Evolutionary conservation across 2,113 vertebrate genomes (phyloP), one percentile per base, ranked within the genome.

Genomic region (Sturnus vulgaris): DNA sequence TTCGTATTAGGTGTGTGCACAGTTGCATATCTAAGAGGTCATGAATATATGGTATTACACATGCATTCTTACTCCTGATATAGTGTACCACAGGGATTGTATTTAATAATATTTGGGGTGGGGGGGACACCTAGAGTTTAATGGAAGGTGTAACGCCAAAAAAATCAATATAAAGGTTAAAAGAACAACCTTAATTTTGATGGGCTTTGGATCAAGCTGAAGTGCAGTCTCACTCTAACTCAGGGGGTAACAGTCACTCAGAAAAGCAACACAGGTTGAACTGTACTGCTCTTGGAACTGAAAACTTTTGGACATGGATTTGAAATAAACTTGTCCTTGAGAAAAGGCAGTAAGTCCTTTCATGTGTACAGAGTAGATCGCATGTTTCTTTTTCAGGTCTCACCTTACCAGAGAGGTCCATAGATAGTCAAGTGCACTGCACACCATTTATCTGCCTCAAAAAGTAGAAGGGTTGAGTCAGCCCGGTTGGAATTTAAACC

Each of bases 401-500:
- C 40, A 69, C 73, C 59, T 93, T 91, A 82, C 82, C 86, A 77
- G 86, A 94, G 75, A 75, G 79, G 82, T 61, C 81, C 88, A 71
- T 6, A 84, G 71, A 50, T 15, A 95, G 88, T 86, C 77, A 91
- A 66, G 59, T 19, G 2, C 50, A 86, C 75, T 87, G 60, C 83
- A 86, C 86, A 77, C 79, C 52, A 89, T 91, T 95, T 93, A 95
- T 96, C 95, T 95, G 33, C 23, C 93, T 91, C 88, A 94, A 90
- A 95, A 94, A 92, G 69, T 61, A 39, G 94, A 94, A 95, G 83
- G 65, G 92, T 83, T 96, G 94, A 92, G 76, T 50, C 90, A 90
- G 18, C 40, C 79, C 94, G 95, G 96, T 83, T 95, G 95, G 82
- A 95, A 95, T 92, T 95, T 88, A 90, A 97, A 88, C 86, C 94